Percentiles rank a stretch among this genome's conserved stretches.
phyloP scores from a whole-genome alignment of 1,140 invertebrate genomes.

The Leptinotarsa texana region DNA sequence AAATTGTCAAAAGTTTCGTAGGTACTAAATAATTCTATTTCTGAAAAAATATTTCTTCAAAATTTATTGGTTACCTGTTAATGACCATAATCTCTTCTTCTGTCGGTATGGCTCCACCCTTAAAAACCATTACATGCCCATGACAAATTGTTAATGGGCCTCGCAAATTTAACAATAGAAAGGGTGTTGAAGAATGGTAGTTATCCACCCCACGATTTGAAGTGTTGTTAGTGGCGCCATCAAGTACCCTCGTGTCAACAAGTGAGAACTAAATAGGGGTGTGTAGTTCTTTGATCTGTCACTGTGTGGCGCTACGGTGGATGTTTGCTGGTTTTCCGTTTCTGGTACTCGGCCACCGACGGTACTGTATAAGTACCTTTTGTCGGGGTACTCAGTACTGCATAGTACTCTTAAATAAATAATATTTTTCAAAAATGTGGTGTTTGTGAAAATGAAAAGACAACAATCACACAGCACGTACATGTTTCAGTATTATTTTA shows the following conservation, averaged over 20 bases:
- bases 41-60: too few relatives aligned
- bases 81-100: too few relatives aligned
- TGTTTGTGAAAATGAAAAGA: too few relatives aligned
- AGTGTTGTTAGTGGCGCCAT: neutral
- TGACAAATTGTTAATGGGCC: neutral
- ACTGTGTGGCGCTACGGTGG: conserved; percentile 17
- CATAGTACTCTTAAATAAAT: too few relatives aligned
- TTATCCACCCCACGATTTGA: neutral
- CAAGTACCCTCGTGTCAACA: conserved; percentile 6
- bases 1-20: too few relatives aligned
- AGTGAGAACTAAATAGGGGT: conserved; percentile 20
- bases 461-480: too few relatives aligned
- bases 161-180: neutral
- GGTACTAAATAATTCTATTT: too few relatives aligned
- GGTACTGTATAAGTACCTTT: neutral
- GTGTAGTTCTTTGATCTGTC: conserved; percentile 11
- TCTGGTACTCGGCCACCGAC: neutral
- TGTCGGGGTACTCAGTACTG: too few relatives aligned
- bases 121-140: neutral
- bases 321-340: neutral
- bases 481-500: too few relatives aligned
- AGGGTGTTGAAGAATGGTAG: neutral
- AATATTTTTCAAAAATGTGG: too few relatives aligned
- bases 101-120: neutral
- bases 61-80: too few relatives aligned